Evolutionary conservation across 2,797 vertebrate species (phyloP).

Genomic region (Sarcophilus harrisii): DNA sequence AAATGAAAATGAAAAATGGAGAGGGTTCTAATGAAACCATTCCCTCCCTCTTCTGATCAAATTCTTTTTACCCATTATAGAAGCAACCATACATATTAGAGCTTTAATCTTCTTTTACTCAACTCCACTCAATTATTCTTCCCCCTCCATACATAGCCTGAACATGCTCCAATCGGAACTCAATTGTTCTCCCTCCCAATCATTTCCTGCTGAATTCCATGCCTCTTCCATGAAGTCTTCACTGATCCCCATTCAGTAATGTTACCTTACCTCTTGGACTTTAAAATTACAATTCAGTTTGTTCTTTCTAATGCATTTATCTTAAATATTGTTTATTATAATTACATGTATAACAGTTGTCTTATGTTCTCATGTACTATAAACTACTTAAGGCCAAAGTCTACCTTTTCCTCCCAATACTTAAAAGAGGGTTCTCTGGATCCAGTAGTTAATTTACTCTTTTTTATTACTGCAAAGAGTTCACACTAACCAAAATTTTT

Average conservation of each 20-base stretch:
- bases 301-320: background rate
- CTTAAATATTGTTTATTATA: background rate
- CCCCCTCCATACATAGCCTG: background rate
- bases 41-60: background rate
- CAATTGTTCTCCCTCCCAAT: background rate
- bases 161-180: background rate
- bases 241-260: background rate
- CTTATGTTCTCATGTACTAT: background rate
- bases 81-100: background rate
- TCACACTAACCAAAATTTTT: background rate
- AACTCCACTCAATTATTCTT: background rate
- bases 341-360: background rate
- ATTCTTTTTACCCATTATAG: background rate
- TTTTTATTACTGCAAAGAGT: background rate
- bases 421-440: background rate
- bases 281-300: background rate
- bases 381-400: background rate
- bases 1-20: conserved; percentile 2
- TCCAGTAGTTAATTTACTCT: background rate
- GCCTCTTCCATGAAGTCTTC: background rate
- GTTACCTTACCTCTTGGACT: background rate
- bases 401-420: background rate
- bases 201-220: background rate
- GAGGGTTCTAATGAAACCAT: conserved; percentile 38
- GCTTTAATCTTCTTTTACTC: background rate